These are phyloP conservation scores for Umimayanthus chanpuru DNA, from an alignment of 92 coral and sea anemone species.

Conservation along the genomic window DNA sequence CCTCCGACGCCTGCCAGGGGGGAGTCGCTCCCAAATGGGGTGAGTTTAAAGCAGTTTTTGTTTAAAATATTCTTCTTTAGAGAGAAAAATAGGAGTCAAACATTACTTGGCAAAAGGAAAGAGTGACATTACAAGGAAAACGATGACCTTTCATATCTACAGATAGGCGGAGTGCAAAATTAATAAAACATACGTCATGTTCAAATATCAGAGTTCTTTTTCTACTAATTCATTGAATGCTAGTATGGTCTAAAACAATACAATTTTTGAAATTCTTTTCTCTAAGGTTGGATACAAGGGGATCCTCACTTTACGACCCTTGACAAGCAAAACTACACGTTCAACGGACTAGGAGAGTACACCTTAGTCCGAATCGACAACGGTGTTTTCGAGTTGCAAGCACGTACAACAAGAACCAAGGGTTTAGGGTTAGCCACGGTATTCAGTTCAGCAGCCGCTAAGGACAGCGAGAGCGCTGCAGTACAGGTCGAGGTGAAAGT, in stretches of 20 bases:
- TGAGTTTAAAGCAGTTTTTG: not conserved
- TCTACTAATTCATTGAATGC: too few species aligned
- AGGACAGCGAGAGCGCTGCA: conserved; percentile 50
- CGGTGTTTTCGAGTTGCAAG: conserved; percentile 79
- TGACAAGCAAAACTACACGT: conserved; percentile 66
- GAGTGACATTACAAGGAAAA: too few species aligned
- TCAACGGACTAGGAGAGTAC: conserved; percentile 88
- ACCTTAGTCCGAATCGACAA: conserved; percentile 64
- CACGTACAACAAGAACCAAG: conserved; percentile 61
- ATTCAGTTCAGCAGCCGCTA: conserved; percentile 61
- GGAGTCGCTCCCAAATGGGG: conserved; percentile 45
- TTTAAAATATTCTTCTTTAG: not conserved
- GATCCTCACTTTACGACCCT: conserved; percentile 82
- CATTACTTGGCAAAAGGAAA: too few species aligned
- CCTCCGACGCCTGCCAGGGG: conserved; percentile 37
- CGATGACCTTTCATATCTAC: too few species aligned
- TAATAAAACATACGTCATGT: too few species aligned
- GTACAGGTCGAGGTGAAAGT: conserved; percentile 55
- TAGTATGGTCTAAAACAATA: not conserved
- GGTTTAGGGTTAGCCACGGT: conserved; percentile 74
- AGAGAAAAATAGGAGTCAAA: too few species aligned
- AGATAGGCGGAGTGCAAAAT: too few species aligned
- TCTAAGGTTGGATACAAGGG: conserved; percentile 65
- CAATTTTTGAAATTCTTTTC: not conserved
- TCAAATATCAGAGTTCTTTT: too few species aligned